Base-by-base conservation (phyloP, 2,888 invertebrate species). In the Omphaloscelis lunosa region DNA sequence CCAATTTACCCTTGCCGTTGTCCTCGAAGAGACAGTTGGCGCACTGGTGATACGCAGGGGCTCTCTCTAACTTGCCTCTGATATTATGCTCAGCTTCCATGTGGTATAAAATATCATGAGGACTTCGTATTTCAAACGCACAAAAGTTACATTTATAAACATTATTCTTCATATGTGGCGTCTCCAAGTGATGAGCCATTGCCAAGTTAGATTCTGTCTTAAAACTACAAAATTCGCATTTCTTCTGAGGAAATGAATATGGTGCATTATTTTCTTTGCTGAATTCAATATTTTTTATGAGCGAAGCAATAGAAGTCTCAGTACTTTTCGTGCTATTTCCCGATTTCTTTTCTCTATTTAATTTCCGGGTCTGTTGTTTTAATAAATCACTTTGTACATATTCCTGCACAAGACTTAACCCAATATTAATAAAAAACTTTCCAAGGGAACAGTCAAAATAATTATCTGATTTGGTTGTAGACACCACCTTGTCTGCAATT, bases 1-100 rank as follows among this genome's bases (percentile, higher is more conserved):
- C 98, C 88, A 99, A 95, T 94, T 99, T 99, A 48, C 98, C 98
- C 95, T 99, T 99, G 74, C 99, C 98, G 91, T 99, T 99, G 89
- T 99, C 99, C 93, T 99, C 99, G 92, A 99, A 99, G 1, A 99
- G 98, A 96, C 99, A 99, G 92, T 99, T 98, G 0, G 98, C 98
- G 93, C 99, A 99, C 92, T 99, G 99, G 93, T 99, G 99, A 93
- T 98, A 98, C 0, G 98, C 98, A 45, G 98, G 98, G 1, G 98
- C 98, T 84, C 98, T 97, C 90, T 99, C 99, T 79, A 99, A 95
- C 82, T 98, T 97, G 9, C 98, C 99, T 88, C 98, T 97, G 27
- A 98, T 97, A 87, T 98, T 98, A 93, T 99, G 99, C 91, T 98
- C 98, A 0, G 98, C 98, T 93, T 99, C 98, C 98, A 99, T 99